Evolutionary conservation across 1,140 invertebrate species (phyloP).

Genomic region (Papilio glaucus): DNA sequence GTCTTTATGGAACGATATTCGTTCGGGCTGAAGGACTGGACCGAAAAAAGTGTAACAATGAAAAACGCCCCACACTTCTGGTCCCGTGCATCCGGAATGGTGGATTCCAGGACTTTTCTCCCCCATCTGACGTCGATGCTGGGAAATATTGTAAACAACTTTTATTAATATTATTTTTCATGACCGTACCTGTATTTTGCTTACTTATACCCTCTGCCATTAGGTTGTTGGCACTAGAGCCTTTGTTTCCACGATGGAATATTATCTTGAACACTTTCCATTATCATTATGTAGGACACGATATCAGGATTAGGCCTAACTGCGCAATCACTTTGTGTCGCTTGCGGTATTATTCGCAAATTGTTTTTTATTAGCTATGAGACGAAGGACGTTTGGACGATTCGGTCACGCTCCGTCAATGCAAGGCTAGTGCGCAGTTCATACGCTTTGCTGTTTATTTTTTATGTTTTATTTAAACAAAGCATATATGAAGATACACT

Average conservation of each 20-base stretch:
- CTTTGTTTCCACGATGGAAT: not conserved
- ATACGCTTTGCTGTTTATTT: conserved; percentile 38
- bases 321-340: conserved; percentile 28
- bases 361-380: conserved; percentile 55
- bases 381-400: conserved; percentile 52
- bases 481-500: not conserved
- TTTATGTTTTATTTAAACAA: conserved; percentile 7
- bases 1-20: no score
- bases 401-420: conserved; percentile 53
- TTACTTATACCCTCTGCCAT: not conserved
- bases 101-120: no score
- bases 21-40: no score
- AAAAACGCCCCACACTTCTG: no score
- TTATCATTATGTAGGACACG: conserved; percentile 10
- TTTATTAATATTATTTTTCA: no score
- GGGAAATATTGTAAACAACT: no score
- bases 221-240: not conserved
- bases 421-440: conserved; percentile 40
- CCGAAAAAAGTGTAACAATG: no score
- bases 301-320: conserved; percentile 16
- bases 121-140: no score
- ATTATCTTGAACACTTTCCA: not conserved
- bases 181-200: no score
- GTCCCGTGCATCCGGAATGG: no score
- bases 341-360: conserved; percentile 45